Conservation (phyloP, 2,113 vertebrate genomes). For the Lasiurus borealis region DNA sequence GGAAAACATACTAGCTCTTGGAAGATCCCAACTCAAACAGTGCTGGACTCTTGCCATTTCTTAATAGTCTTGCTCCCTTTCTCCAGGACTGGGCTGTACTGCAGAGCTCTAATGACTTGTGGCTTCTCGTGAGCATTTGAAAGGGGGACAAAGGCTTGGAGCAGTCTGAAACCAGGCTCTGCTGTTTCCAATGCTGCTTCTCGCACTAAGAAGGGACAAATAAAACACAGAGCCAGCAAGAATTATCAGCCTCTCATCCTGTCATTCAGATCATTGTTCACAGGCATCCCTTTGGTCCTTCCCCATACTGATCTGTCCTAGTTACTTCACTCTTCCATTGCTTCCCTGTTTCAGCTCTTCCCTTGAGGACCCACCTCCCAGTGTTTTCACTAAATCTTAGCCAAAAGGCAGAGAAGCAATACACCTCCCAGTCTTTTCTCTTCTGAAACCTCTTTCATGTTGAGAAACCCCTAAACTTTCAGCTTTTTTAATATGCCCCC, state of each 20-base stretch:
- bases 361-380: not conserved
- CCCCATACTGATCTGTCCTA: not conserved
- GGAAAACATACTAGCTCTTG: conserved; percentile 58
- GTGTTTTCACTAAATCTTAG: not conserved
- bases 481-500: not conserved
- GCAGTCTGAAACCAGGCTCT: conserved; percentile 14
- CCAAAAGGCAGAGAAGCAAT: no score
- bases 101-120: conserved; percentile 17
- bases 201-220: conserved; percentile 1
- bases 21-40: conserved; percentile 53
- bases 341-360: conserved; percentile 16
- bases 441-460: conserved; percentile 26
- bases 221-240: not conserved
- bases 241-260: not conserved
- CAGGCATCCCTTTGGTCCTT: not conserved
- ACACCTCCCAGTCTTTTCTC: not conserved
- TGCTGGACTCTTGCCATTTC: conserved; percentile 59
- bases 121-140: conserved; percentile 29
- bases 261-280: not conserved
- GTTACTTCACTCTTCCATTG: not conserved
- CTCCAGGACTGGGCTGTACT: not conserved
- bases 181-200: not conserved
- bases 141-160: not conserved
- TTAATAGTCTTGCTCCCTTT: conserved; percentile 49
- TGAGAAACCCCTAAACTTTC: not conserved